These are phyloP conservation scores for Axinella damicornis DNA, from an alignment of 37 sponge, comb jelly and placozoan genomes.

Conservation along the genomic window DNA sequence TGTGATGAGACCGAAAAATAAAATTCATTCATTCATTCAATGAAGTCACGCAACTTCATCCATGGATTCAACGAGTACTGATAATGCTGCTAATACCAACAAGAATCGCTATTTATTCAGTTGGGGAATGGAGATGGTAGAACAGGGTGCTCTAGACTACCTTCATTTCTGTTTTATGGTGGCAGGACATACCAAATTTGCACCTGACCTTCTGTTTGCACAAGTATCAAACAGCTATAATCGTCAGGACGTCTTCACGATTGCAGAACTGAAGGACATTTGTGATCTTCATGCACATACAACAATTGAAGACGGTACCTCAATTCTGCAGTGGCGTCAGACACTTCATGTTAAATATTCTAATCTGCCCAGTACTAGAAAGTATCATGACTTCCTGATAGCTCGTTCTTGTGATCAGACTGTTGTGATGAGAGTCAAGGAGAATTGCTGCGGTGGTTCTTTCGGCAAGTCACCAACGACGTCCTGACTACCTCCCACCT, in stretches of 20 bases:
- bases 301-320: slow-evolving; percentile 5
- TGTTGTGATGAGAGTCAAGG: slow-evolving; percentile 24
- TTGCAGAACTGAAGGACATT: slow-evolving; percentile 5
- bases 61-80: neutral
- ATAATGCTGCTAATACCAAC: slow-evolving; percentile 36
- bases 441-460: neutral
- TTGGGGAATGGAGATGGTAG: slow-evolving; percentile 43
- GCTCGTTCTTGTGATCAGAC: neutral
- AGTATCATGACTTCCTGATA: neutral
- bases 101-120: slow-evolving; percentile 36
- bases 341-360: slow-evolving; percentile 20
- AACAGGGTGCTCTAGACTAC: slow-evolving; percentile 2
- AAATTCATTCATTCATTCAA: too few species aligned
- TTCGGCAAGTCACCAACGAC: neutral
- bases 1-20: too few species aligned
- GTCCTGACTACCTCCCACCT: neutral
- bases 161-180: slow-evolving; percentile 29
- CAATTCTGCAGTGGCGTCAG: neutral
- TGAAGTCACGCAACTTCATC: too few species aligned
- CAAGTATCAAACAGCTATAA: slow-evolving; percentile 24
- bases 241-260: slow-evolving; percentile 7
- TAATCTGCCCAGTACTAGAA: slow-evolving; percentile 4
- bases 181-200: slow-evolving; percentile 63
- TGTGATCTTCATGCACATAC: neutral
- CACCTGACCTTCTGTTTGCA: slow-evolving; percentile 42